Percentiles rank a stretch among this genome's conserved stretches.
Evolutionary conservation across 2,888 invertebrate genomes (phyloP).

Genomic region (Drosophila suboccidentalis): DNA sequence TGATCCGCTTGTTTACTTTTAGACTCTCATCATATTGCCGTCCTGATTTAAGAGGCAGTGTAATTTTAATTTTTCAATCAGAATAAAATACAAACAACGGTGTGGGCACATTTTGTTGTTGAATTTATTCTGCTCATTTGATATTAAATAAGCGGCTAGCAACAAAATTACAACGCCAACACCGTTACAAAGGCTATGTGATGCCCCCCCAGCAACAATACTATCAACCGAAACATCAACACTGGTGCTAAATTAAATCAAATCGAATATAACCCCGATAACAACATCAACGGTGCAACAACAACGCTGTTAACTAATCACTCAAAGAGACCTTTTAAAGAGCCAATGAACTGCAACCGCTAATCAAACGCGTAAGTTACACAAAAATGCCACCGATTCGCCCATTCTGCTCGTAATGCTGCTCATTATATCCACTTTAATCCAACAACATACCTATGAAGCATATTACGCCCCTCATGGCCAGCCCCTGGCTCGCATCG

Average conservation of each 20-base stretch:
- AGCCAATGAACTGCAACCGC: conserved; percentile 81
- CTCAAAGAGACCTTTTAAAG: conserved; percentile 66
- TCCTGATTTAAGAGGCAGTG: too few relatives aligned
- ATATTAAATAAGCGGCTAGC: conserved; percentile 79
- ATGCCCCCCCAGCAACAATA: conserved; percentile 37
- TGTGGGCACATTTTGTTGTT: background rate
- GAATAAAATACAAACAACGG: background rate
- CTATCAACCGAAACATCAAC: conserved; percentile 13
- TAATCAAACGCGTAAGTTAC: conserved; percentile 72
- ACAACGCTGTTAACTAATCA: conserved; percentile 36
- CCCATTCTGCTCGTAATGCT: background rate
- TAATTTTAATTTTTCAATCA: background rate
- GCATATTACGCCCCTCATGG: background rate
- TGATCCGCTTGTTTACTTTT: too few relatives aligned
- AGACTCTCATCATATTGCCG: too few relatives aligned
- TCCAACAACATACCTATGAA: conserved; percentile 12
- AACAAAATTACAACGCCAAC: conserved; percentile 19
- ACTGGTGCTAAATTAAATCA: conserved; percentile 51
- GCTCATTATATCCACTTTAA: conserved; percentile 31
- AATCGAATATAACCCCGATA: conserved; percentile 52
- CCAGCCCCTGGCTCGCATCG: background rate
- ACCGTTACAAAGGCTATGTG: conserved; percentile 35
- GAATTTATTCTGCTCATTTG: conserved; percentile 12
- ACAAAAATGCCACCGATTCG: background rate
- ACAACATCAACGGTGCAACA: conserved; percentile 40